Evolutionary conservation across 2,113 vertebrate species (phyloP).

Genomic region (Chamaetylas fuelleborni): DNA sequence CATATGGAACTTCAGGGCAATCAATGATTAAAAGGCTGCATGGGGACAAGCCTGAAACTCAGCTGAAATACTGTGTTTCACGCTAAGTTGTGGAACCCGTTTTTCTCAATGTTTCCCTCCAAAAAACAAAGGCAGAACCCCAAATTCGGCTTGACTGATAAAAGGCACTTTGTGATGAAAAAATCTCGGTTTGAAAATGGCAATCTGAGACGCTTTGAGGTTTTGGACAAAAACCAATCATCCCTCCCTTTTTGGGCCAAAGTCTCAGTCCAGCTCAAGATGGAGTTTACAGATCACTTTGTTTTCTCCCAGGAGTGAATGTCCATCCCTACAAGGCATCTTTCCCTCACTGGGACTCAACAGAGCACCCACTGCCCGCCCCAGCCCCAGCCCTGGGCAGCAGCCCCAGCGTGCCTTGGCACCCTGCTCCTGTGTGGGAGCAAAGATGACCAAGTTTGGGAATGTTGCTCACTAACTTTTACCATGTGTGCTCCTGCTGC

Average conservation of each 20-base stretch:
- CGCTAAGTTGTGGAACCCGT: fast-evolving
- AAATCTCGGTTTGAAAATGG: not conserved
- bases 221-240: not conserved
- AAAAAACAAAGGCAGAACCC: not conserved
- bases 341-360: not conserved
- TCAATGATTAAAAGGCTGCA: not conserved
- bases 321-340: not conserved
- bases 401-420: not conserved
- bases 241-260: not conserved
- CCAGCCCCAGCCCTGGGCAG: not conserved
- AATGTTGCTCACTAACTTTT: constrained; percentile 32
- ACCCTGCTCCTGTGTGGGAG: not conserved
- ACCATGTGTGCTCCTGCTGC: not conserved
- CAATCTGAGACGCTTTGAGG: not conserved
- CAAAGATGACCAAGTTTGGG: constrained; percentile 57
- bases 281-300: not conserved
- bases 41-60: not conserved
- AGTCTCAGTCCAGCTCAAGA: not conserved
- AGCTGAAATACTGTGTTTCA: fast-evolving
- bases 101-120: not conserved
- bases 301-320: not conserved
- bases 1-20: not conserved
- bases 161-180: not conserved
- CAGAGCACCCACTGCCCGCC: not conserved
- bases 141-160: not conserved